Base-by-base conservation (phyloP, 2,888 invertebrate species). In the Agrilus mali region DNA sequence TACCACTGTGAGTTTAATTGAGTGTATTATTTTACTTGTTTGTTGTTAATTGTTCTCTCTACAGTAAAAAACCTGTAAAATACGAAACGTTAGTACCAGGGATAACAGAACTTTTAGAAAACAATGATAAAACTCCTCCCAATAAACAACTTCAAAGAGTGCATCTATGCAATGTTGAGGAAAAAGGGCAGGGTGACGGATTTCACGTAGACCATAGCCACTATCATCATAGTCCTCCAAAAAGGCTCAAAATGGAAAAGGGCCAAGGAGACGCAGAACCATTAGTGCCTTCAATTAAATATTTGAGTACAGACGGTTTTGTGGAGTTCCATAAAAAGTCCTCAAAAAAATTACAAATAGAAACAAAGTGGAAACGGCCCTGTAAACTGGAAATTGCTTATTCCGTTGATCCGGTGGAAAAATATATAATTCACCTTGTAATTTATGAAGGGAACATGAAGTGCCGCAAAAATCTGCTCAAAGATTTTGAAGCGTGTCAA, bases 361-460 rank as follows among this genome's bases (percentile, higher is more conserved):
- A 73, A 70, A 65, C 61, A 2, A 75, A 72, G 52, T 80, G 79
- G 78, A 72, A 71, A 48, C 66, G 77, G 43, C 74, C 74, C 38
- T 78, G 77, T 56, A 78, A 75, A 57, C 60, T 80, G 40, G 77
- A 77, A 61, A 71, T 79, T 13, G 76, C 75, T 22, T 80, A 78
- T 60, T 73, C 73, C 0, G 69, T 70, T 47, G 16, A 37, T 37
- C 16, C 17, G 7, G 41, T 68, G 43, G 73, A 73, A 15, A 74
- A 77, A 54, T 75, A 72, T 53, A 71, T 73, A 6, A 74, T 80
- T 53, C 77, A 77, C 68, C 64, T 70, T 46, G 69, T 80, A 50
- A 67, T 74, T 45, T 81, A 80, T 54, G 72, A 73, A 44, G 75
- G 74, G 55, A 75, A 75, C 50, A 72, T 70, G 52, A 76, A 73